A percentile compares a stretch with the other conserved stretches of the same genome.
Evolutionary conservation across 2,888 invertebrate species (phyloP).

Genomic region (Meteorus colon): DNA sequence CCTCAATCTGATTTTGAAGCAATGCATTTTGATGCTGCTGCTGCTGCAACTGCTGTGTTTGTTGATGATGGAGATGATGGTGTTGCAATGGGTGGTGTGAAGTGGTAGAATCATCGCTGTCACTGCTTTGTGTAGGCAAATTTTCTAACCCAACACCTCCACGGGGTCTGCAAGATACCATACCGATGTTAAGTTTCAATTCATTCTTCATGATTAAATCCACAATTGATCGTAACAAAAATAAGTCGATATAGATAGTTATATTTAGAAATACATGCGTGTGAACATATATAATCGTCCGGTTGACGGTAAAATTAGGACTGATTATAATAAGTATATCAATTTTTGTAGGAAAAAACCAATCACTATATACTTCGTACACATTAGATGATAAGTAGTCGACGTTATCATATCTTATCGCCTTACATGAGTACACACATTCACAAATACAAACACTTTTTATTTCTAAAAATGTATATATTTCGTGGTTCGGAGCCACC

Average conservation of each 20-base stretch:
- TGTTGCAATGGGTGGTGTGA: slow-evolving; percentile 56
- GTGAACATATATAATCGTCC: neutral
- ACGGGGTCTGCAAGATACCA: slow-evolving; percentile 65
- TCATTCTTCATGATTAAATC: neutral
- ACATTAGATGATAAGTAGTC: slow-evolving; percentile 22
- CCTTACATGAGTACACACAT: neutral
- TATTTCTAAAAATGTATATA: too few species aligned
- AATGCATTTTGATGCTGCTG: slow-evolving; percentile 2
- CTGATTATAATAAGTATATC: neutral
- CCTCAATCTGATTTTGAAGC: slow-evolving; percentile 57
- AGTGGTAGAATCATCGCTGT: slow-evolving; percentile 68
- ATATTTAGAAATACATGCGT: too few species aligned
- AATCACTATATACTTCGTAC: neutral
- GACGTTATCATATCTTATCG: slow-evolving; percentile 15
- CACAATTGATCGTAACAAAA: neutral
- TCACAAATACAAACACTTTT: neutral
- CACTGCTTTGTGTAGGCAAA: slow-evolving; percentile 63
- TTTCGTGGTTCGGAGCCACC: too few species aligned
- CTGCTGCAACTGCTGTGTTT: slow-evolving; percentile 50
- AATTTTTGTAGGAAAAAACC: neutral
- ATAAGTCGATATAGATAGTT: too few species aligned
- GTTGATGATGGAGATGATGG: slow-evolving; percentile 49
- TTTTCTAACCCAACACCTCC: slow-evolving; percentile 67
- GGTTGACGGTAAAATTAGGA: neutral
- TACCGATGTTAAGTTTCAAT: slow-evolving; percentile 11